Percentiles rank a stretch among this genome's conserved stretches.
Evolutionary conservation across 2,797 vertebrate species (phyloP).

Genomic region (Anas capensis): DNA sequence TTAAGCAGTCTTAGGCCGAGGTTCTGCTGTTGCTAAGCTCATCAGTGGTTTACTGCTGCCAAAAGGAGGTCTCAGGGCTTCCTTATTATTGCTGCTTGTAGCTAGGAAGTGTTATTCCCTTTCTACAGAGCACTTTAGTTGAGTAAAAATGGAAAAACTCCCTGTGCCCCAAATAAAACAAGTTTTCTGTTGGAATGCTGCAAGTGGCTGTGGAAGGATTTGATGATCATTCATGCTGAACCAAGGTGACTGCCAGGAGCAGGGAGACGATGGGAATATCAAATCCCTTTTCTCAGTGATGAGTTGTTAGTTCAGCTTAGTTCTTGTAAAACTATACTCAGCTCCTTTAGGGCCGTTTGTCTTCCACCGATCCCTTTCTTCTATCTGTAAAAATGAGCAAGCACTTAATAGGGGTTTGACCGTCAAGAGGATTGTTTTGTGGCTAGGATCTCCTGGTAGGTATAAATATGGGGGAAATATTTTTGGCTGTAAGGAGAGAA

Average conservation of each 20-base stretch:
- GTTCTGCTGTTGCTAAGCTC: not conserved
- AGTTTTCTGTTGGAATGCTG: not conserved
- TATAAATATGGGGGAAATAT: not conserved
- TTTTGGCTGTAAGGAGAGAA: not conserved
- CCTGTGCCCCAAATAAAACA: not conserved
- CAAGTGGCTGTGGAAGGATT: not conserved
- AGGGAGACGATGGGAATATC: not conserved
- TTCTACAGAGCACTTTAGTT: not conserved
- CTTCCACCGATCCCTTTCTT: not conserved
- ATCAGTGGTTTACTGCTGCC: conserved; percentile 7
- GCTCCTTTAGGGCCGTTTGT: not conserved
- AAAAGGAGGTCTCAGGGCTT: not conserved
- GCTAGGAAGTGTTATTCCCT: not conserved
- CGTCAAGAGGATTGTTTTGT: not conserved
- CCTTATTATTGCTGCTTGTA: not conserved
- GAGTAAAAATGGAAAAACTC: not conserved
- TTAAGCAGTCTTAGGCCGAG: conserved; percentile 29
- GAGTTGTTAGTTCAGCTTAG: not conserved
- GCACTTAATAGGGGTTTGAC: not conserved
- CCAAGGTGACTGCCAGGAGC: not conserved
- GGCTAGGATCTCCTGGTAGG: not conserved
- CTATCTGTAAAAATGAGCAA: not conserved
- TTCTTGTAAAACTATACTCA: not conserved
- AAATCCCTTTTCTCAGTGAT: not conserved
- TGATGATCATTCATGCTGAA: not conserved